phyloP scores from a whole-genome alignment of 2,888 invertebrate genomes.

The Protodeltote pygarga region DNA sequence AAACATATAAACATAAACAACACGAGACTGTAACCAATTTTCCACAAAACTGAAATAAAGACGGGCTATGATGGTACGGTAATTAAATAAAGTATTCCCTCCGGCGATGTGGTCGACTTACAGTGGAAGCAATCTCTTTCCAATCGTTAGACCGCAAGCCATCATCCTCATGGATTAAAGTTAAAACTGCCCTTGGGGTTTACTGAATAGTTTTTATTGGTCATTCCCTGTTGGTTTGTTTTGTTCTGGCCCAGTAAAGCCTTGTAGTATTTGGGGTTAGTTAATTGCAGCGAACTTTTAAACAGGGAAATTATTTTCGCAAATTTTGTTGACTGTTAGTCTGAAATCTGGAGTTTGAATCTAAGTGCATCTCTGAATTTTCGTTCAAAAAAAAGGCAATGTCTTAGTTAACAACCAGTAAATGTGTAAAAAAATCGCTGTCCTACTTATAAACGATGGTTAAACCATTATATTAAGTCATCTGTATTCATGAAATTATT shows the following conservation, averaged over 20 bases:
- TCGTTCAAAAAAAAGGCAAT: no score
- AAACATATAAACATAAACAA: constrained; percentile 35
- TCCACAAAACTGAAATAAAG: constrained; percentile 35
- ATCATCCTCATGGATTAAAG: constrained; percentile 47
- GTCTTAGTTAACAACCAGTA: no score
- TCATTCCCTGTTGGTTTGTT: constrained; percentile 6
- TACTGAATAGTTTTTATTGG: constrained; percentile 25
- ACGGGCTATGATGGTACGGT: constrained; percentile 36
- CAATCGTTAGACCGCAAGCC: constrained; percentile 38
- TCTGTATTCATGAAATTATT: no score
- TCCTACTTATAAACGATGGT: no score
- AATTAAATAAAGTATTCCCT: constrained; percentile 45
- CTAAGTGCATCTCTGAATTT: no score
- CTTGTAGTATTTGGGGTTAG: constrained; percentile 4
- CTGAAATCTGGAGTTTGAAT: no score
- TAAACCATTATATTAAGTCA: no score
- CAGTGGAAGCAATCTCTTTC: constrained; percentile 47
- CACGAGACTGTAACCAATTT: constrained; percentile 17
- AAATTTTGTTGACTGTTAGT: no score
- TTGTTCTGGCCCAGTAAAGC: no score
- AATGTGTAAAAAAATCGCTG: no score
- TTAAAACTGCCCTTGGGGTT: constrained; percentile 46
- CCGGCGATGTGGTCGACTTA: constrained; percentile 34
- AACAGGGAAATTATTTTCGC: no score
- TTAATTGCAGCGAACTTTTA: no score